A percentile compares a stretch with the other conserved stretches of the same genome.
Conservation (phyloP, 2,797 vertebrate species). For the Myotis daubentonii region DNA sequence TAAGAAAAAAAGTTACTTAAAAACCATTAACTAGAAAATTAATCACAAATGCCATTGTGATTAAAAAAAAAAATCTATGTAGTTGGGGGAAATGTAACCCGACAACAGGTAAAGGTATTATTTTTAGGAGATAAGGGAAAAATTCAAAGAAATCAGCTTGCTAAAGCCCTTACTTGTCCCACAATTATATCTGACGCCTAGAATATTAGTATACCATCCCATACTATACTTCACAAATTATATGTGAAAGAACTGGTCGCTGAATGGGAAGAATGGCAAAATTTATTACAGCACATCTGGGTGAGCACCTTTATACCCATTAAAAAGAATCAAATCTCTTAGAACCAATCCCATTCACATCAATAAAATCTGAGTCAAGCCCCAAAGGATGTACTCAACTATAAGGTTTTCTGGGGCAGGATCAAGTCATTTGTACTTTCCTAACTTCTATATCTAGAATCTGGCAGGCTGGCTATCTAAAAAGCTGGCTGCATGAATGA, state of each 20-base stretch:
- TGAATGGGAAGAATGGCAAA: neutral
- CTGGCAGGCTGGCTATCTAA: neutral
- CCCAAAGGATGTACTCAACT: neutral
- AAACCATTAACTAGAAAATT: slow-evolving; percentile 11
- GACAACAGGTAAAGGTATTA: neutral
- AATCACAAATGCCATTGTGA: neutral
- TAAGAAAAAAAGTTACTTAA: neutral
- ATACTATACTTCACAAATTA: neutral
- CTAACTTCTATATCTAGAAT: neutral
- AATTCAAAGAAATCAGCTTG: neutral
- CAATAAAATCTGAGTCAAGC: neutral
- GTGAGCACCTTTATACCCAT: neutral
- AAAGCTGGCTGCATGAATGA: neutral
- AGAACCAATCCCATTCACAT: neutral
- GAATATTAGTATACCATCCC: neutral
- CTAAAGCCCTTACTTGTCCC: neutral
- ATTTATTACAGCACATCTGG: neutral
- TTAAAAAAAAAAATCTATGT: neutral
- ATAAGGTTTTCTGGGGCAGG: neutral
- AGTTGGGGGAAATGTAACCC: neutral
- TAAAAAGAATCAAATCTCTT: neutral
- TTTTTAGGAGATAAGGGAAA: neutral
- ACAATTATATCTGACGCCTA: neutral
- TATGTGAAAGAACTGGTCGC: neutral
- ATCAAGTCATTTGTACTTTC: neutral